These are phyloP conservation scores for Ophion obscuratus DNA, from an alignment of 2,888 invertebrate genomes.

Conservation along the genomic window DNA sequence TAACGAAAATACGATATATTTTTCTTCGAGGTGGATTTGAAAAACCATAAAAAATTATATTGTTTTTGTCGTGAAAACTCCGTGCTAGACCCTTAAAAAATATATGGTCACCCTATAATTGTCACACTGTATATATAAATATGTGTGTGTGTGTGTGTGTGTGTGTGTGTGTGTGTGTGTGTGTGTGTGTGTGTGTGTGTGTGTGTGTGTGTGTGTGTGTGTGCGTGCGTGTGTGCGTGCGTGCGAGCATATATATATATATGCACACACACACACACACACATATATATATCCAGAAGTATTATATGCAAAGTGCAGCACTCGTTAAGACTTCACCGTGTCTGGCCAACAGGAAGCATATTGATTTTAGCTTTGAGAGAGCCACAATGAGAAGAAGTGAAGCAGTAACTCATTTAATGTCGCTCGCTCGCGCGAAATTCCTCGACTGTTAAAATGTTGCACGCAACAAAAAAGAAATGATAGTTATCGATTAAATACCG, in stretches of 20 bases:
- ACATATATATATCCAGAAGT: constrained; percentile 1
- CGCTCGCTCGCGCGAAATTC: constrained; percentile 36
- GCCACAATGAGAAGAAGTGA: constrained; percentile 45
- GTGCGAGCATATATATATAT: not conserved
- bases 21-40: too few species aligned
- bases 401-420: constrained; percentile 65
- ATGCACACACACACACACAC: not conserved
- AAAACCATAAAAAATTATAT: too few species aligned
- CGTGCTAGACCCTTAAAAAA: too few species aligned
- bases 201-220: too few species aligned
- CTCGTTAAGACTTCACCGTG: constrained; percentile 59
- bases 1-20: not conserved
- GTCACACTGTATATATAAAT: too few species aligned
- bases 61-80: too few species aligned
- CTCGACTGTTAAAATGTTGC: constrained; percentile 31
- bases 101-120: too few species aligned
- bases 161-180: too few species aligned
- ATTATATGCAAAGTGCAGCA: constrained; percentile 33
- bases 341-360: constrained; percentile 63
- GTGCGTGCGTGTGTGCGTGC: too few species aligned
- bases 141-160: too few species aligned
- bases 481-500: constrained; percentile 8
- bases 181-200: too few species aligned
- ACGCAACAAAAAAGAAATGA: constrained; percentile 1
- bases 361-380: constrained; percentile 68